Conservation (phyloP, 2,113 vertebrate species). For the Takifugu flavidus region DNA sequence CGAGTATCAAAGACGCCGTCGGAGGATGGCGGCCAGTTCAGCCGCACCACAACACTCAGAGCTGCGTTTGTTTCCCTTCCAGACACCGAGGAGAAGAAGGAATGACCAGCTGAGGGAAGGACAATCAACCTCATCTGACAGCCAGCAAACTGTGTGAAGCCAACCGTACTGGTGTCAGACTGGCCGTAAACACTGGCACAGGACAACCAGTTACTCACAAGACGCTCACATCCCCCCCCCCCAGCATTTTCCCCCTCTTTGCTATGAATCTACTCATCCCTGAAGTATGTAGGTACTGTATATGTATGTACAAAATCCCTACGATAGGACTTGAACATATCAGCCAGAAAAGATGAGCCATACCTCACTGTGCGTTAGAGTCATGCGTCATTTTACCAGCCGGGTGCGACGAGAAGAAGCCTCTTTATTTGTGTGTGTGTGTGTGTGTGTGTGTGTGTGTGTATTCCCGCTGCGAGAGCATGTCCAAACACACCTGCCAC, state of each 20-base stretch:
- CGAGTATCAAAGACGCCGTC: too few relatives aligned
- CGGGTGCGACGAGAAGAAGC: slow-evolving; percentile 49
- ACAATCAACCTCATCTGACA: slow-evolving; percentile 75
- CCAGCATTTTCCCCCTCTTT: slow-evolving; percentile 34
- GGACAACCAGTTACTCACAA: slow-evolving; percentile 52
- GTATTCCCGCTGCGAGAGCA: slow-evolving; percentile 49
- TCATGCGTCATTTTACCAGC: slow-evolving; percentile 41
- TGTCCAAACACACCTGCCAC: slow-evolving; percentile 22
- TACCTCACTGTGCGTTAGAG: slow-evolving; percentile 65
- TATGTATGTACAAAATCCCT: slow-evolving; percentile 43
- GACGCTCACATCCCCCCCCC: slow-evolving; percentile 52
- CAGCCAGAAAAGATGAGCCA: slow-evolving; percentile 71
- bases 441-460: neutral
- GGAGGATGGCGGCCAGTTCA: too few relatives aligned
- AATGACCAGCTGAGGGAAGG: slow-evolving; percentile 67
- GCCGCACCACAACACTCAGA: neutral
- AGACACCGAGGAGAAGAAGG: slow-evolving; percentile 64
- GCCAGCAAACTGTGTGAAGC: slow-evolving; percentile 78
- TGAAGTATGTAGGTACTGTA: slow-evolving; percentile 52
- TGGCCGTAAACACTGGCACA: slow-evolving; percentile 43
- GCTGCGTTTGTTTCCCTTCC: slow-evolving; percentile 21
- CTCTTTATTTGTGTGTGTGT: slow-evolving; percentile 33
- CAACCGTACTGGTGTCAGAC: slow-evolving; percentile 57
- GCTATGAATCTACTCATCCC: slow-evolving; percentile 43
- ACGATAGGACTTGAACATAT: slow-evolving; percentile 69